Conservation (phyloP, 2,797 vertebrate genomes). For the Sebastes aleutianus region DNA sequence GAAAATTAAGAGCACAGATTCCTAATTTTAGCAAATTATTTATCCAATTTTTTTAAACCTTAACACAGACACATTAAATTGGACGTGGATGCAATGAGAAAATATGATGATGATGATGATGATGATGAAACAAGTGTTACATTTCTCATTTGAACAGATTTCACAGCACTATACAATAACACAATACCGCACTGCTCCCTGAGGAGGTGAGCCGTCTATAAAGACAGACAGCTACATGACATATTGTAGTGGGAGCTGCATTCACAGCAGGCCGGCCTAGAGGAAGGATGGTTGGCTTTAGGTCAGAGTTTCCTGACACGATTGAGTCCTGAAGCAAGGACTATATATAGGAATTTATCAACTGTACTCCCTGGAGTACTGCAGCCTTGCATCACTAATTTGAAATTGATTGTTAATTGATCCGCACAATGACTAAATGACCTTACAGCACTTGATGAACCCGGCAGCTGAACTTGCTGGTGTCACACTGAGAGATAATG, state of each 20-base stretch:
- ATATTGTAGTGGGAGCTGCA: background rate
- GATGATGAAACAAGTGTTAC: background rate
- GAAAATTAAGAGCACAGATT: background rate
- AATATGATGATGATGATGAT: background rate
- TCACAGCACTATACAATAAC: background rate
- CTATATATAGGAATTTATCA: slow-evolving; percentile 32
- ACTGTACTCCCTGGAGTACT: slow-evolving; percentile 31
- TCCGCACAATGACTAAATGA: slow-evolving; percentile 55
- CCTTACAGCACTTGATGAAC: slow-evolving; percentile 59
- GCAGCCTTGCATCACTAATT: slow-evolving; percentile 66
- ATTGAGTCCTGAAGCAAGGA: slow-evolving; percentile 22
- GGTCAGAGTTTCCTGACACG: slow-evolving; percentile 23
- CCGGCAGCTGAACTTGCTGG: slow-evolving; percentile 11
- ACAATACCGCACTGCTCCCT: background rate
- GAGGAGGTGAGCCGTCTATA: background rate
- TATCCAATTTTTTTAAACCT: background rate
- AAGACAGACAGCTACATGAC: background rate
- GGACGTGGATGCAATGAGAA: background rate
- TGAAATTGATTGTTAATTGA: slow-evolving; percentile 75
- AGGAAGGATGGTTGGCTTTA: slow-evolving; percentile 23
- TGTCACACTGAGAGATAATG: slow-evolving; percentile 26
- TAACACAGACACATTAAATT: background rate
- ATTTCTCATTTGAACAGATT: background rate
- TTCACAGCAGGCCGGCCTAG: background rate
- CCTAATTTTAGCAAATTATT: too few species aligned